Base-by-base conservation (phyloP, 2,888 invertebrate genomes). In the Leptogaster cylindrica region DNA sequence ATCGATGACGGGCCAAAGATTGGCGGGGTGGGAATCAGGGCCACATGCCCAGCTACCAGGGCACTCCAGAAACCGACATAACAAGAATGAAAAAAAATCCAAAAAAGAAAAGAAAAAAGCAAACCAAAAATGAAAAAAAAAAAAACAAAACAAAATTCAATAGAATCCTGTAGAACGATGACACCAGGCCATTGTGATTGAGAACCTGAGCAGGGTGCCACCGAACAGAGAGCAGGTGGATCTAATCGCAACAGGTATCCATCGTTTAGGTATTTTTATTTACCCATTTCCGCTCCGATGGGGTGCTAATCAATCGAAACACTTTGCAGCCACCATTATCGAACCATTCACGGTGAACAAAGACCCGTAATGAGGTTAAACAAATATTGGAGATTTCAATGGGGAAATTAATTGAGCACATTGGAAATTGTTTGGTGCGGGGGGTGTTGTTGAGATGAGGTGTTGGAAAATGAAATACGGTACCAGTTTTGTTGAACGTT, bases 231-330 rank as follows among this genome's bases (percentile, higher is more conserved):
- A 25, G 12, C 10, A 48, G 25, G 16, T 28, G 61, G 28, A 7
- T 16, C 18, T 27, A 44, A n/a, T 14, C 28, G 44, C 61, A 61
- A 61, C 61, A 61, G 44, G 61, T 61, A 27, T 25, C 61, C 61
- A 44, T 61, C 28, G 61, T 61, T 28, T 14, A 16, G 44, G 16
- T 8, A 55, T 61, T 61, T 61, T 41, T 61, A 61, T 44, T 44
- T 61, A 27, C 28, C 28, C 44, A 27, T 27, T 61, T 44, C 61
- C 41, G 23, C 12, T 12, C n/a, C 28, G 44, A 61, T 61, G 44
- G 44, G 44, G 61, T 44, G 61, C 61, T 61, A 61, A 61, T 61
- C 61, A 61, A 61, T 61, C 44, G 61, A 55, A 41, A 25, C 44
- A 28, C 44, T 61, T 41, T 61, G 44, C 18, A 61, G 61, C 12